Base-by-base conservation (phyloP, 2,797 vertebrate genomes). In the Brachyrhaphis roseni region DNA sequence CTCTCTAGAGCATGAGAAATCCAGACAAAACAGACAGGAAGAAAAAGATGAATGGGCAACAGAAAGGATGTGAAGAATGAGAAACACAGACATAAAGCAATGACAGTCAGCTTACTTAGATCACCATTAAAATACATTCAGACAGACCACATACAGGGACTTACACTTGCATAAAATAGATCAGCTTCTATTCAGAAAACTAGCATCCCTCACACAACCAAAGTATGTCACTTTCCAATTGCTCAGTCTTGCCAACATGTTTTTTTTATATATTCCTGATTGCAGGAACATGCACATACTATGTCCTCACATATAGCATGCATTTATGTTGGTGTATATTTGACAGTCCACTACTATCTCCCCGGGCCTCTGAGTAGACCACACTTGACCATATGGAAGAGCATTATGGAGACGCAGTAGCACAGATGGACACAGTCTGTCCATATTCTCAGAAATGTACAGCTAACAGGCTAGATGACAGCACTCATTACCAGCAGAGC, bases 371-470 rank as follows among this genome's bases (percentile, higher is more conserved):
- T 86, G 83, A 88, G 89, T 84, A 81, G 84, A 86, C 81, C 87
- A 90, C 85, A 80, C 76, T 87, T 57, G 88, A 82, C 91, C 93
- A 95, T 94, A 94, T 92, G 92, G 91, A 93, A 74, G 84, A 73
- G 84, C 88, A 90, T 90, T 89, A 92, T 87, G 90, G 87, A 92
- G 87, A 86, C 84, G 78, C 75, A 86, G 84, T 51, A 78, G 91
- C 91, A 87, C 92, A 95, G 94, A 94, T 94, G 93, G 93, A 87
- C 90, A 78, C 83, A 86, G 90, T 92, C 87, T 86, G 89, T 86
- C 87, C 88, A 91, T 87, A 84, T 90, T 92, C 86, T 85, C 89
- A 81, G 77, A 80, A 83, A 93, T 91, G 84, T 87, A 85, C 83
- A 83, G 85, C 77, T 75, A 77, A 74, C 57, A 0, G 79, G 77